Percentiles rank a stretch among this genome's conserved stretches.
Conservation (phyloP, 2,113 vertebrate species). For the Melanotaenia duboulayi region DNA sequence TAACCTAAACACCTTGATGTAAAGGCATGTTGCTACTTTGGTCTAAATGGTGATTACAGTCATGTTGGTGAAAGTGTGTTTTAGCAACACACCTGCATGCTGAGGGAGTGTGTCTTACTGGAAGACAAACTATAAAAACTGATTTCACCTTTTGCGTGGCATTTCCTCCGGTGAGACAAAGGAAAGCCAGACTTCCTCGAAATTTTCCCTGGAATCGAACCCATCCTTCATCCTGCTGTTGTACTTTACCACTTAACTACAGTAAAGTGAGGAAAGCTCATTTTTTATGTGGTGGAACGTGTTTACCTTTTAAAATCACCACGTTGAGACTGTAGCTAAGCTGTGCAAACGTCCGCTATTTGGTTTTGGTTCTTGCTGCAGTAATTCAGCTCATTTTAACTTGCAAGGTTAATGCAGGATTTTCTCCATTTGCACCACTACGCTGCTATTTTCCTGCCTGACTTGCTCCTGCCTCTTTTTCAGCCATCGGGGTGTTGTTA, state of each 20-base stretch:
- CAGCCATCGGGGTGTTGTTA: background rate
- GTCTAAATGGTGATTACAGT: no score
- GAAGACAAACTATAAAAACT: constrained; percentile 8
- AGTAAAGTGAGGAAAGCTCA: no score
- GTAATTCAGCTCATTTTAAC: constrained; percentile 28
- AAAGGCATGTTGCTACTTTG: no score
- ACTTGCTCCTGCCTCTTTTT: constrained; percentile 3
- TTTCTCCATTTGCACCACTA: background rate
- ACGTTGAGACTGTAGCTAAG: constrained; percentile 8
- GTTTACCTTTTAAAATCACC: background rate
- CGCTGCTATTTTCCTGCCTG: constrained; percentile 9
- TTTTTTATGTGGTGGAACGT: background rate
- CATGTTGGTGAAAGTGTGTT: no score
- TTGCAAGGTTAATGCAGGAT: constrained; percentile 2
- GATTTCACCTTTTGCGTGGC: constrained; percentile 14
- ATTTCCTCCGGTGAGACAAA: constrained; percentile 49
- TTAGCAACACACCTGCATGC: background rate
- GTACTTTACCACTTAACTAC: background rate
- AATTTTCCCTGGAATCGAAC: background rate
- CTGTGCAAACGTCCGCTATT: constrained; percentile 2
- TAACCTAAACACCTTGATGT: no score
- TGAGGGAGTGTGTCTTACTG: background rate
- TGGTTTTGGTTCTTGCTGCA: constrained; percentile 6
- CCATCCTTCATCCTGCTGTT: background rate
- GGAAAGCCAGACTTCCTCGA: constrained; percentile 36